A percentile compares a stretch with the other conserved stretches of the same genome.
phyloP scores from a whole-genome alignment of 2,888 invertebrate species.

The Thymelicus acteon region DNA sequence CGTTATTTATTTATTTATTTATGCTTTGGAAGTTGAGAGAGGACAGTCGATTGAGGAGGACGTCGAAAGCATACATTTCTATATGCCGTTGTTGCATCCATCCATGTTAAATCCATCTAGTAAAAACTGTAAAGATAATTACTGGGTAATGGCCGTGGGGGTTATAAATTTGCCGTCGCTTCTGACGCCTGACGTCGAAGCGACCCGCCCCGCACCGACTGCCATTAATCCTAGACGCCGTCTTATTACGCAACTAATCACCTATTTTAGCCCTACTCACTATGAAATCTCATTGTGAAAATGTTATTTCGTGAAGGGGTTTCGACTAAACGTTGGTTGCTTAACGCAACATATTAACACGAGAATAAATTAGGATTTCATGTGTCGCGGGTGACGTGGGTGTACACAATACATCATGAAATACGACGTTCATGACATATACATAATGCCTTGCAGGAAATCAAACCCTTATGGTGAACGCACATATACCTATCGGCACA shows the following conservation, averaged over 20 bases:
- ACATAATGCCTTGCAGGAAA: too few species aligned
- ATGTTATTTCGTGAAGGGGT: neutral
- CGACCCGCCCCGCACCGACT: slow-evolving; percentile 34
- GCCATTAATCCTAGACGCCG: slow-evolving; percentile 58
- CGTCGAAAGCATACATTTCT: neutral
- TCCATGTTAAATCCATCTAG: neutral
- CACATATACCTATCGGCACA: too few species aligned
- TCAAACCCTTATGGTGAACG: too few species aligned
- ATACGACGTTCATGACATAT: too few species aligned
- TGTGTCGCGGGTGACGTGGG: neutral
- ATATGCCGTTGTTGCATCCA: too few species aligned
- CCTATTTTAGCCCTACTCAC: slow-evolving; percentile 33
- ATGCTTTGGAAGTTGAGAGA: too few species aligned
- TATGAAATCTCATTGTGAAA: slow-evolving; percentile 23
- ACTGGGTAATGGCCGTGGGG: slow-evolving; percentile 62
- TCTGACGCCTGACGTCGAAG: slow-evolving; percentile 47
- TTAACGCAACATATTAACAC: neutral
- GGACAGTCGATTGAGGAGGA: too few species aligned
- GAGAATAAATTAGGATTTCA: neutral
- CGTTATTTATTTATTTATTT: too few species aligned
- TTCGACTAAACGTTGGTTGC: neutral
- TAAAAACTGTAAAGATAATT: slow-evolving; percentile 28
- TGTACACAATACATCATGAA: too few species aligned
- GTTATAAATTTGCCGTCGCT: slow-evolving; percentile 63
- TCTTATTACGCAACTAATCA: slow-evolving; percentile 55